phyloP scores from a whole-genome alignment of 2,797 vertebrate genomes.

The Gadopsis marmoratus region DNA sequence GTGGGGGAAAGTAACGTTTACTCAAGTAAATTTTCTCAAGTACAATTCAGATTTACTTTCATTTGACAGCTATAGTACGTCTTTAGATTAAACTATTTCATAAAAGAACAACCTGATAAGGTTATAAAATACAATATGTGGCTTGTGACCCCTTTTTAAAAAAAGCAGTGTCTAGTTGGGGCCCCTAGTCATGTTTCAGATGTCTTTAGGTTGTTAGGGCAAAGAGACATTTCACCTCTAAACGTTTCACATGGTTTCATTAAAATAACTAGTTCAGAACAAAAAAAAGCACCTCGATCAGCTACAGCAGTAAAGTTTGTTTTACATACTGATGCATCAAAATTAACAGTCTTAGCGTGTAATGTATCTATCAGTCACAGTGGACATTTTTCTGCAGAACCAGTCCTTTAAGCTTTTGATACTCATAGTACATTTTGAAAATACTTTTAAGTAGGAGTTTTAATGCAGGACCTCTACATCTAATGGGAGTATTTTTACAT shows the following conservation, averaged over 20 bases:
- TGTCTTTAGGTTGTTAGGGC: background rate
- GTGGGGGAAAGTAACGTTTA: background rate
- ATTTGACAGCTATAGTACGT: background rate
- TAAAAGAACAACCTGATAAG: background rate
- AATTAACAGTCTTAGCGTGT: background rate
- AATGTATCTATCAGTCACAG: background rate
- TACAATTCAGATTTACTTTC: background rate
- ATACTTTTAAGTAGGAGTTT: background rate
- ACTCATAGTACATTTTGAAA: background rate
- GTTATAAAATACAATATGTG: background rate
- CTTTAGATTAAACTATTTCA: background rate
- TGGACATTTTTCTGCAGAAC: background rate
- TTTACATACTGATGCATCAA: background rate
- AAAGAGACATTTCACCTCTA: too few relatives aligned
- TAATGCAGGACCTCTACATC: background rate
- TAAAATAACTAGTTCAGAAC: background rate
- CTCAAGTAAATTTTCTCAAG: too few relatives aligned
- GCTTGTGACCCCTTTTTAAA: background rate
- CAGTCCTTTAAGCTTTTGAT: constrained; percentile 6
- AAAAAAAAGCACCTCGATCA: background rate
- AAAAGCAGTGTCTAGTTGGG: background rate
- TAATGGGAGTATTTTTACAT: constrained; percentile 1
- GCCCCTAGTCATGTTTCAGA: background rate
- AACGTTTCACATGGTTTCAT: background rate
- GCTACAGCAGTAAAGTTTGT: constrained; percentile 16